Base-by-base conservation (phyloP, 2,888 invertebrate species). In the Eupithecia dodoneata region DNA sequence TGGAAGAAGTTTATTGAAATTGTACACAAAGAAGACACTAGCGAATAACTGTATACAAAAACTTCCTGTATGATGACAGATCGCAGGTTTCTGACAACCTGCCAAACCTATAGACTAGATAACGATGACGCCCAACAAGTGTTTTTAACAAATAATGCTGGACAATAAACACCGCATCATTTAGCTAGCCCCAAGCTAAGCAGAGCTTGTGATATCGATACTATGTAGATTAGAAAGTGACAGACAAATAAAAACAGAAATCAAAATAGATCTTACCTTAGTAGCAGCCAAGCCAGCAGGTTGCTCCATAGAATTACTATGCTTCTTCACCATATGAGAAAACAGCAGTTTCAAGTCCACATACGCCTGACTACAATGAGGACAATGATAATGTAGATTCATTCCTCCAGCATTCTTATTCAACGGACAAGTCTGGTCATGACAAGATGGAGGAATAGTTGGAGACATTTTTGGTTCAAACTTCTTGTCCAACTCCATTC, bases 361-460 rank as follows among this genome's bases (percentile, higher is more conserved):
- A 84, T 94, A 95, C 2, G 95, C 93, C 79, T 95, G 95, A 72
- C 91, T 92, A 80, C 95, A 95, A 76, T 94, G 93, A 47, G 95
- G 94, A 59, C 95, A 95, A 75, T 95, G 95, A 78, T 95, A 95
- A 79, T 95, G 95, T 13, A 95, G 82, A 78, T 94, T 94, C 93
- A 95, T 94, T 65, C 92, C 93, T 1, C 94, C 93, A 67, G 93
- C 88, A 76, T 94, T 93, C 81, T 95, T 95, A 76, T 95, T 95
- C 80, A 95, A 79, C 0, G 93, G 92, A 85, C 95, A 95, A 0
- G 85, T 90, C 91, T 96, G 95, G 92, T 96, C 96, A 85, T 95
- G 96, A 85, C 95, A 96, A 79, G 96, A 96, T 81, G 96, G 96
- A 90, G 95, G 95, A 63, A 94, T 94, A 0, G 95, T 94, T 0